Evolutionary conservation across 2,888 invertebrate genomes (phyloP).

Genomic region (Scrobipalpa atriplicella): DNA sequence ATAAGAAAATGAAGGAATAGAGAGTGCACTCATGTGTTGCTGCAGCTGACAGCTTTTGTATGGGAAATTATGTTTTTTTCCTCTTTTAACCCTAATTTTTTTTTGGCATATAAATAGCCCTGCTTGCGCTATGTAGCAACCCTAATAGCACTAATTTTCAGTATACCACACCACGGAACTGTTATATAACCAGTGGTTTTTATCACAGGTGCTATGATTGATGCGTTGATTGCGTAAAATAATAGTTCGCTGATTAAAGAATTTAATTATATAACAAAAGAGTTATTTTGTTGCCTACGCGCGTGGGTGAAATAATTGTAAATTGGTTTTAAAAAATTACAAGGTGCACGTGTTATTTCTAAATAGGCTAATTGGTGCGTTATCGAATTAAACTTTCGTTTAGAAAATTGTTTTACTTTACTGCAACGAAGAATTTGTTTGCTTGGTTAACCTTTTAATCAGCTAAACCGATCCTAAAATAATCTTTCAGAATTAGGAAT

Average conservation of each 20-base stretch:
- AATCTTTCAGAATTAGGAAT: no score
- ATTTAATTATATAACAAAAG: not conserved
- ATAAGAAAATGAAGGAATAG: no score
- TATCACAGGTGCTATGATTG: constrained; percentile 4
- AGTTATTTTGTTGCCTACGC: not conserved
- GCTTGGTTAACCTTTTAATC: no score
- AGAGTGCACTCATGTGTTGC: no score
- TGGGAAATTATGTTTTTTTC: no score
- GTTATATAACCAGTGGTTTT: not conserved
- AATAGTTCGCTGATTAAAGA: not conserved
- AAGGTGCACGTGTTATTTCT: not conserved
- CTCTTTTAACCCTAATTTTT: no score
- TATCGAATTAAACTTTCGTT: not conserved
- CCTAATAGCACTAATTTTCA: constrained; percentile 2
- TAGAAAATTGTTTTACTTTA: not conserved
- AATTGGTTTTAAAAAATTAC: constrained; percentile 1
- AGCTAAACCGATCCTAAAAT: no score
- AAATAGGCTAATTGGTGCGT: not conserved
- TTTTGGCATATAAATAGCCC: no score
- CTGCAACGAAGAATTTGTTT: no score
- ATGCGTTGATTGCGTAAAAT: not conserved
- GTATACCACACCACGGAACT: not conserved
- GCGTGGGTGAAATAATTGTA: not conserved
- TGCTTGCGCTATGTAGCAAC: not conserved
- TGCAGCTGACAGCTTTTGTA: no score